A percentile compares a stretch with the other conserved stretches of the same genome.
Conservation (phyloP, 2,888 invertebrate genomes). For the Idaea biselata region DNA sequence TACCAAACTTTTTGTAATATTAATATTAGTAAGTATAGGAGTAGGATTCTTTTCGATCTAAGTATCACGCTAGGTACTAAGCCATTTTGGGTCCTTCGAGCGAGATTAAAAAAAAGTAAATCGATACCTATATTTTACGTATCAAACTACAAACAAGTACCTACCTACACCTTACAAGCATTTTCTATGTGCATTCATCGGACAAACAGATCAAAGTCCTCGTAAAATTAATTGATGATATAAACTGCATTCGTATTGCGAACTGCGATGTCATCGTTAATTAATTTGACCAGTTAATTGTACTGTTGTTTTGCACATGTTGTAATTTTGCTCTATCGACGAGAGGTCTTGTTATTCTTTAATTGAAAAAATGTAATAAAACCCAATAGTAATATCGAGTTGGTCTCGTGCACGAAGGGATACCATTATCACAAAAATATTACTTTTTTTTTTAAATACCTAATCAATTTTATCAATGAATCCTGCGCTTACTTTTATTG, state of each 20-base stretch:
- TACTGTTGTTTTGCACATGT: conserved; percentile 16
- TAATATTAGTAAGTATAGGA: too few species aligned
- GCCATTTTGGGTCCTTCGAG: too few species aligned
- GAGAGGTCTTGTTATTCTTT: background rate
- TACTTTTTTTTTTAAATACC: too few species aligned
- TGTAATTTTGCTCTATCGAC: background rate
- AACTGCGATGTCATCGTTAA: conserved; percentile 28
- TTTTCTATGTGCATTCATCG: background rate
- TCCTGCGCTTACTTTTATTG: too few species aligned
- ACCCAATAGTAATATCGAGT: background rate
- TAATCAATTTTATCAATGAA: too few species aligned
- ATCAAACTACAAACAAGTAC: too few species aligned
- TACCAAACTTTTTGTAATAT: too few species aligned
- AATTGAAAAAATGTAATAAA: background rate
- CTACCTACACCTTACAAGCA: background rate
- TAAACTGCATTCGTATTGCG: conserved; percentile 23
- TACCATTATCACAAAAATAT: too few species aligned
- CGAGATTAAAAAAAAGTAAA: too few species aligned
- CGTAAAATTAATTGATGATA: conserved; percentile 28
- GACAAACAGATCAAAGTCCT: conserved; percentile 29
- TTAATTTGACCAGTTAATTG: conserved; percentile 32
- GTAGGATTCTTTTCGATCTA: too few species aligned
- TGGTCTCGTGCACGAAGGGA: too few species aligned
- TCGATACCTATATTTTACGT: background rate
- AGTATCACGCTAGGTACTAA: too few species aligned